A percentile compares a stretch with the other conserved stretches of the same genome.
Conservation (phyloP, 2,113 vertebrate genomes). For the Gracilinanus agilis region DNA sequence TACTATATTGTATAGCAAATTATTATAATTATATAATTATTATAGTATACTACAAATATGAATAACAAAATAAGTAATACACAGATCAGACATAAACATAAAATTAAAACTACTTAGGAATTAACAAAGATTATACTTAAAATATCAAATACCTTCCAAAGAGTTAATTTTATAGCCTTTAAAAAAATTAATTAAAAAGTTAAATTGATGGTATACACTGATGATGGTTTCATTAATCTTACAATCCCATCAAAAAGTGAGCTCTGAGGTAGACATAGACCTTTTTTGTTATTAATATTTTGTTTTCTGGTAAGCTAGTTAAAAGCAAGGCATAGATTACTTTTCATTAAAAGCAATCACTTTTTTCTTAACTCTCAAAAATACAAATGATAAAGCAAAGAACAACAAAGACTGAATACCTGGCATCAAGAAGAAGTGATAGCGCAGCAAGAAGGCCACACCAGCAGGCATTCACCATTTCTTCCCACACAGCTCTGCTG, state of each 20-base stretch:
- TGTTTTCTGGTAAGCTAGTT: background rate
- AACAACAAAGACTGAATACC: slow-evolving; percentile 85
- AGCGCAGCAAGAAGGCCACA: slow-evolving; percentile 97
- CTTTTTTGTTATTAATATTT: background rate
- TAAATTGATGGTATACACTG: background rate
- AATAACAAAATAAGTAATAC: slow-evolving; percentile 27
- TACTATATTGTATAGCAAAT: too few relatives aligned
- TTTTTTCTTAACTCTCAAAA: slow-evolving; percentile 5
- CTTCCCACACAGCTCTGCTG: slow-evolving; percentile 95
- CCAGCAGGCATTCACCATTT: slow-evolving; percentile 99
- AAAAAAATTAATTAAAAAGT: background rate
- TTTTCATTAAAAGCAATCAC: background rate
- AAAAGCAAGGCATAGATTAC: background rate
- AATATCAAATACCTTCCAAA: slow-evolving; percentile 12
- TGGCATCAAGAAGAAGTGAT: slow-evolving; percentile 96
- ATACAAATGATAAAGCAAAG: slow-evolving; percentile 27
- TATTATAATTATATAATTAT: background rate
- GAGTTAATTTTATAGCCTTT: background rate
- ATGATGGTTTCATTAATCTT: background rate
- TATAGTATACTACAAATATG: background rate
- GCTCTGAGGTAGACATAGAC: background rate
- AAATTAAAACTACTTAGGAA: slow-evolving; percentile 4
- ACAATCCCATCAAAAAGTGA: background rate
- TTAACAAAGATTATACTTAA: slow-evolving; percentile 50
- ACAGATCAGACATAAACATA: slow-evolving; percentile 13